These are phyloP conservation scores for Hybos culiciformis DNA, from an alignment of 2,888 invertebrate genomes.

Conservation along the genomic window DNA sequence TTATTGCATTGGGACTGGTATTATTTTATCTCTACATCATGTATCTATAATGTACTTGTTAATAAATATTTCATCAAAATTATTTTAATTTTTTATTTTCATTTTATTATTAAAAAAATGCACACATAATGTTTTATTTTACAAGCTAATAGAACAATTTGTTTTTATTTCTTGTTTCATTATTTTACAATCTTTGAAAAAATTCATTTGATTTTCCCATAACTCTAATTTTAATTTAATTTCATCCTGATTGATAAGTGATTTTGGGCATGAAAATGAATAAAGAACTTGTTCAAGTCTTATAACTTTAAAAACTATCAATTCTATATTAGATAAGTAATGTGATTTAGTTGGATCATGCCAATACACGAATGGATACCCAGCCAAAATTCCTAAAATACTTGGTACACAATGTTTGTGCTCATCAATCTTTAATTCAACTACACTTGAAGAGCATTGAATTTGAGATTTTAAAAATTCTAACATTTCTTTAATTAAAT, in stretches of 20 bases:
- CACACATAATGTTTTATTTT: too few relatives aligned
- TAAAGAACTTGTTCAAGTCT: constrained; percentile 5
- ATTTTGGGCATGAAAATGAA: constrained; percentile 13
- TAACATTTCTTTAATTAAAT: constrained; percentile 1
- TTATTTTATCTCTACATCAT: too few relatives aligned
- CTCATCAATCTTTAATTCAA: constrained; percentile 4
- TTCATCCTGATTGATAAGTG: constrained; percentile 1
- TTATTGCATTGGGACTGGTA: too few relatives aligned
- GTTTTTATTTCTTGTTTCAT: neutral
- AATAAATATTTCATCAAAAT: too few relatives aligned
- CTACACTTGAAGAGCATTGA: neutral
- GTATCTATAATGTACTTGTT: too few relatives aligned
- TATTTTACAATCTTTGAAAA: neutral
- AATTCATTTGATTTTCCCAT: constrained; percentile 7
- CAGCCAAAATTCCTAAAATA: constrained; percentile 23
- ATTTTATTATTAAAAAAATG: too few relatives aligned
- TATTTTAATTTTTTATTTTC: too few relatives aligned
- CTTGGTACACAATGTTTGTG: constrained; percentile 21
- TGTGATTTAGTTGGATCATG: constrained; percentile 12
- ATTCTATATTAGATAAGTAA: constrained; percentile 10
- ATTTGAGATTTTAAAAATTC: neutral
- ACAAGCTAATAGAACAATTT: neutral
- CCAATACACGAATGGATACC: constrained; percentile 28
- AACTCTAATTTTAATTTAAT: constrained; percentile 4
- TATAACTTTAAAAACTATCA: constrained; percentile 9